Evolutionary conservation across 2,113 vertebrate species (phyloP), one percentile per base, ranked within the genome.

Genomic region (Otocyon megalotis): DNA sequence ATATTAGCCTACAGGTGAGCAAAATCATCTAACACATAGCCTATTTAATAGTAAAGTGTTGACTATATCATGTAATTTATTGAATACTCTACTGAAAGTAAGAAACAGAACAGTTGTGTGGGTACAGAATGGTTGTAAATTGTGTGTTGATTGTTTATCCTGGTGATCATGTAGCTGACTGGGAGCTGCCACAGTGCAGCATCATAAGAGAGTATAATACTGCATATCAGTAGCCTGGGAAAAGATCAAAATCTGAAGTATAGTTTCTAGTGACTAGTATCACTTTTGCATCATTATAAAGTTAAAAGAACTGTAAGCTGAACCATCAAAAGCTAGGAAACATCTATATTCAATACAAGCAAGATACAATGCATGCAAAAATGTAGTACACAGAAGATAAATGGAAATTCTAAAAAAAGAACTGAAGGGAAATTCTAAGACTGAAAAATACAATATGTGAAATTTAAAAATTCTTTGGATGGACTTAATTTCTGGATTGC

Each of bases 361-460:
- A 84, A 81, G 48, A 72, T 22, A 80, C 7, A 58, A 43, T 90
- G 72, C 32, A 43, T 85, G 4, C 80, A 89, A 62, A 86, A 15
- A 37, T 48, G 28, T 4, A 71, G 19, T 67, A 81, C 67, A 95
- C 30, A 22, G 30, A 20, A 80, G 86, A 35, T 58, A 90, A 90
- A 81, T 30, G 19, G 26, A 93, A 97, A 93, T 9, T 77, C 32
- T 84, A 58, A 69, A 60, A 60, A 87, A 65, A 87, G 4, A 93
- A 90, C 20, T 43, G 54, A 90, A 62, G 65, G 6, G 19, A 87
- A 95, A 93, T 84, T 35, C 62, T 90, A 60, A 67, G 60, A 69
- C 71, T 96, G 50, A 74, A 82, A 89, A 88, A 50, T 30, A 48
- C 17, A 56, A 26, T 72, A 48, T 35, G 26, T 92, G 67, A 72